These are phyloP conservation scores for Atractosteus spatula DNA, from an alignment of 2,113 vertebrate genomes.

Conservation along the genomic window DNA sequence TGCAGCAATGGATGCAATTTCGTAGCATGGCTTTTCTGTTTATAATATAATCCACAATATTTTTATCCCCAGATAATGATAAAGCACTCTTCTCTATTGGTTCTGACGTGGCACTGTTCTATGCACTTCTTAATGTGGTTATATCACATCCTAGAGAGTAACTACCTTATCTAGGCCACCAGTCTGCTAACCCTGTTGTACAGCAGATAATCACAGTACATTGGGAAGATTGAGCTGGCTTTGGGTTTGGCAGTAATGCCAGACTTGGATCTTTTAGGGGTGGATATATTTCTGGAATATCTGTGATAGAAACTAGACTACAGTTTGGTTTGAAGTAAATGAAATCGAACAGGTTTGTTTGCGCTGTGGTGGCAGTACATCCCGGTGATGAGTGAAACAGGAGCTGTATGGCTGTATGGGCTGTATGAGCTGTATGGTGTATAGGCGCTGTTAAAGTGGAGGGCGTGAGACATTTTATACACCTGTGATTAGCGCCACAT, in stretches of 20 bases:
- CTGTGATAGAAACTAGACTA: no score
- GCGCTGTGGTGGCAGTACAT: slow-evolving; percentile 34
- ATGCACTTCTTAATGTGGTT: slow-evolving; percentile 51
- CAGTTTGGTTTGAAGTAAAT: no score
- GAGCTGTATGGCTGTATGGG: no score
- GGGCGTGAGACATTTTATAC: no score
- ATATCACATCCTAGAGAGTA: slow-evolving; percentile 40
- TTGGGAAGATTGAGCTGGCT: slow-evolving; percentile 35
- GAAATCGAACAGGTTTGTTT: no score
- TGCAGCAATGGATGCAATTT: not conserved
- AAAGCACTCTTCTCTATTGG: slow-evolving; percentile 36
- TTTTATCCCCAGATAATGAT: slow-evolving; percentile 50
- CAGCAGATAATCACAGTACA: not conserved
- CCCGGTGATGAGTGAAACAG: slow-evolving; percentile 32
- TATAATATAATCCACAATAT: slow-evolving; percentile 36
- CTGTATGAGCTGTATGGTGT: no score
- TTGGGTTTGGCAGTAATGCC: slow-evolving; percentile 20
- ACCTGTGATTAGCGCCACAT: no score
- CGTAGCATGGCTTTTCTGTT: slow-evolving; percentile 13
- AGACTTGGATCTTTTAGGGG: no score
- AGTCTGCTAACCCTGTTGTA: slow-evolving; percentile 32
- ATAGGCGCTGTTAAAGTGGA: no score
- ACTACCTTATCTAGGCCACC: slow-evolving; percentile 45
- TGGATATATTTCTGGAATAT: no score
- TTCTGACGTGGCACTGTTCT: slow-evolving; percentile 36